Base-by-base conservation (phyloP, 2,888 invertebrate genomes). In the Dolichopus griseipennis region DNA sequence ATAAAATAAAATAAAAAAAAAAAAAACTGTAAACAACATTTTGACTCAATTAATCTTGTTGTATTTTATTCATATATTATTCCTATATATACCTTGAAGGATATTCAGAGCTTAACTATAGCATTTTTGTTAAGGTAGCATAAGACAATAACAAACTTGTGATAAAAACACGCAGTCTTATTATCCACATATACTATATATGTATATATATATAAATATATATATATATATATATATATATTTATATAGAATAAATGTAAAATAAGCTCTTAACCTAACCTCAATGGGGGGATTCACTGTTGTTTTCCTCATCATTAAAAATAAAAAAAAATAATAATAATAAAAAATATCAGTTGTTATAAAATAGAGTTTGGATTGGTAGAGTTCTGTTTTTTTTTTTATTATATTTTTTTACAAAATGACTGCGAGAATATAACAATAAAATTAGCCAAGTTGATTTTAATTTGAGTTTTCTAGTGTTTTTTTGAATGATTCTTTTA, bases 381-480 rank as follows among this genome's bases (percentile, higher is more conserved):
- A 18, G n/a, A 52, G 15, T 52, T 18, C 4, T 18, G 9, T 18
- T 52, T 52, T 52, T 18, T 37, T n/a, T 18, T 52, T 52, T 52
- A 3, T 52, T 52, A 15, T 52, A 52, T 52, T 52, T 18, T 52
- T 52, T 52, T 52, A n/a, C 15, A 6, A 52, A 52, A 52, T 52
- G 52, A 15, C 52, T 52, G 52, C 52, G n/a, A 52, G 52, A 52
- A 52, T 41, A 41, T 41, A 52, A 52, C 52, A 52, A 52, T 52
- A 52, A 52, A 52, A 52, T 52, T 52, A 52, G 52, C 52, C 52
- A 52, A 52, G 52, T 52, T 52, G 52, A 52, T 52, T 52, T 52
- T 52, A 52, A 52, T 52, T 52, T 52, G 52, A 52, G 52, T 52
- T 52, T 52, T 52, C 52, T 52, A 52, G 52, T 52, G 52, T 52